These are phyloP conservation scores for Plectrocnemia conspersa DNA, from an alignment of 1,140 invertebrate genomes.

Conservation along the genomic window DNA sequence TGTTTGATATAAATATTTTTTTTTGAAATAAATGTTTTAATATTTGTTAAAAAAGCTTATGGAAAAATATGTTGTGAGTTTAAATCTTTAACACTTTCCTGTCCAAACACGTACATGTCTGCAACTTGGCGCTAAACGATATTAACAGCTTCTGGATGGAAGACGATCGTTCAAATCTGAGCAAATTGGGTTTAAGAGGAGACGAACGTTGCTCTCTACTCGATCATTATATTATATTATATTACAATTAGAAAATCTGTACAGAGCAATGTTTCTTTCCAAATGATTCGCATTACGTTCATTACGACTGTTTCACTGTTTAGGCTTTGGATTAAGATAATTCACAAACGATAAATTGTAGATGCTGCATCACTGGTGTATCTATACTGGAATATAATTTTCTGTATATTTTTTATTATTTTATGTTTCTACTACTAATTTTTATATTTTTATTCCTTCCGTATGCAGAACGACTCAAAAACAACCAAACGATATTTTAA, in stretches of 20 bases:
- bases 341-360: background rate
- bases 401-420: constrained; percentile 11
- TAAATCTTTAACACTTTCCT: constrained; percentile 11
- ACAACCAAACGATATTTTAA: no score
- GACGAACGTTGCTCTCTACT: no score
- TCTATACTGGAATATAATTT: background rate
- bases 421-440: constrained; percentile 14
- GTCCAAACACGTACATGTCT: constrained; percentile 11
- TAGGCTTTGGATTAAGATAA: background rate
- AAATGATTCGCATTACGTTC: background rate
- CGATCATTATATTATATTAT: no score
- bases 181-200: no score
- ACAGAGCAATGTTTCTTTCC: no score
- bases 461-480: no score
- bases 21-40: constrained; percentile 18
- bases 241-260: no score
- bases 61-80: constrained; percentile 16
- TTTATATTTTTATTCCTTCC: no score
- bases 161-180: no score
- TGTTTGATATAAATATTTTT: constrained; percentile 6
- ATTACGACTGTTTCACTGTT: background rate
- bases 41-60: constrained; percentile 22
- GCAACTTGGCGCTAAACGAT: constrained; percentile 9
- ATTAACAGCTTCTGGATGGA: constrained; percentile 14
- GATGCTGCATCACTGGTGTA: background rate